These are phyloP conservation scores for Pollenia griseotomentosa DNA, from an alignment of 2,888 invertebrate species.

Conservation along the genomic window DNA sequence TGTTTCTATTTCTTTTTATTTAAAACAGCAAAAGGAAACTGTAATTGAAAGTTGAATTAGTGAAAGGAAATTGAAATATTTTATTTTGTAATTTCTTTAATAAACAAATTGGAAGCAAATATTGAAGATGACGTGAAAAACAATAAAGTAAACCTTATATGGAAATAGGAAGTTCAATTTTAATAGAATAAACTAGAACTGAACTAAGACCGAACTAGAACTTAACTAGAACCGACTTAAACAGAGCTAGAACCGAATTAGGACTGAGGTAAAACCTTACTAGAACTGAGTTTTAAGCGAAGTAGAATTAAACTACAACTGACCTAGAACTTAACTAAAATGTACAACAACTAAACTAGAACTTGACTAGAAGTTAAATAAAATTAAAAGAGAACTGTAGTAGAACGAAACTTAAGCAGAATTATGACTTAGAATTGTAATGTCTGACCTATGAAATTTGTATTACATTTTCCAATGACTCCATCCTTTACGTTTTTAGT, in stretches of 20 bases:
- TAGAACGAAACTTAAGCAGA: too few species aligned
- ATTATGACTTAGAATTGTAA: too few species aligned
- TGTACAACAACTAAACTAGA: too few species aligned
- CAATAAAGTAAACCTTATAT: neutral
- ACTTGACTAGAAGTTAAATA: too few species aligned
- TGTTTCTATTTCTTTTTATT: neutral
- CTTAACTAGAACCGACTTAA: neutral
- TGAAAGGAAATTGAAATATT: neutral
- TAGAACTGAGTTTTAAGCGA: neutral
- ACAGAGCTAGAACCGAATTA: neutral
- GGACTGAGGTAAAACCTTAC: too few species aligned
- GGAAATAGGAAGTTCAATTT: too few species aligned
- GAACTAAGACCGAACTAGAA: neutral
- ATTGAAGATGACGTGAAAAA: neutral
- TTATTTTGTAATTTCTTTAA: neutral
- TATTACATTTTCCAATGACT: too few species aligned
- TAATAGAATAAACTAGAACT: neutral
- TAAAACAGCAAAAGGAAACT: neutral
- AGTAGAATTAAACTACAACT: conserved; percentile 12
- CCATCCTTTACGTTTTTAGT: too few species aligned
- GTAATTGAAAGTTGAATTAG: neutral
- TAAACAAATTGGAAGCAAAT: neutral
- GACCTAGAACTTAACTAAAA: neutral
- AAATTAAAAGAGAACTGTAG: too few species aligned
- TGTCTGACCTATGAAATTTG: too few species aligned